Base-by-base conservation (phyloP, 2,113 vertebrate species). In the Oenanthe melanoleuca region DNA sequence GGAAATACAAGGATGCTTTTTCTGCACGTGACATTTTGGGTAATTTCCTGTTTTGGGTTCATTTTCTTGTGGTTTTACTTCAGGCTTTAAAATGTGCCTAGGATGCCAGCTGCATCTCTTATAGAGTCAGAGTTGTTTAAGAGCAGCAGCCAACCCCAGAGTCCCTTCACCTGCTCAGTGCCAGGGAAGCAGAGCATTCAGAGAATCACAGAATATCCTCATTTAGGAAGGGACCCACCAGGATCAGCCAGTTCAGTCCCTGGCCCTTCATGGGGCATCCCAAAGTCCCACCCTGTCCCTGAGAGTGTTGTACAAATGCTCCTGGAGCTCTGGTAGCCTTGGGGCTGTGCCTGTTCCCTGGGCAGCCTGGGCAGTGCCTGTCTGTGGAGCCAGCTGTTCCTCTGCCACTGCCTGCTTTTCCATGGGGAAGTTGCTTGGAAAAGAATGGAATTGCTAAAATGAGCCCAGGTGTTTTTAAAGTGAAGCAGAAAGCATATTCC, bases 221-320 rank as follows among this genome's bases (percentile, higher is more conserved):
- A 49, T 60, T 71, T 31, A 47, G 31, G 21, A 28, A 40, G n/a
- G 8, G n/a, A 47, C 24, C 29, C 29, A 40, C 28, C 1, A 11
- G 55, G 25, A 49, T 69, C 55, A 40, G 55, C 14, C n/a, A 89
- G 4, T 21, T n/a, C n/a, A 67, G 8, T 38, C 9, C 52, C 53
- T 17, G 8, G 12, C 45, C 45, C 61, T 55, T 40, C 47, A 22
- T 47, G 69, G 33, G 8, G 28, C 55, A 47, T 13, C 25, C n/a
- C 47, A 75, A 18, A 89, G 31, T 55, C 47, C 24, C 24, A n/a
- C 24, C n/a, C n/a, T 47, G 40, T 60, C 11, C 45, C 16, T 67
- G 7, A 5, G 2, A 45, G 15, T 4, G 1, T 6, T 74, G 24
- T 40, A n/a, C 37, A 67, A 47, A 22, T 3, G 0, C 20, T 31